Percentiles rank a stretch among this genome's conserved stretches.
Conservation (phyloP, 2,113 vertebrate species). For the Tautogolabrus adspersus region DNA sequence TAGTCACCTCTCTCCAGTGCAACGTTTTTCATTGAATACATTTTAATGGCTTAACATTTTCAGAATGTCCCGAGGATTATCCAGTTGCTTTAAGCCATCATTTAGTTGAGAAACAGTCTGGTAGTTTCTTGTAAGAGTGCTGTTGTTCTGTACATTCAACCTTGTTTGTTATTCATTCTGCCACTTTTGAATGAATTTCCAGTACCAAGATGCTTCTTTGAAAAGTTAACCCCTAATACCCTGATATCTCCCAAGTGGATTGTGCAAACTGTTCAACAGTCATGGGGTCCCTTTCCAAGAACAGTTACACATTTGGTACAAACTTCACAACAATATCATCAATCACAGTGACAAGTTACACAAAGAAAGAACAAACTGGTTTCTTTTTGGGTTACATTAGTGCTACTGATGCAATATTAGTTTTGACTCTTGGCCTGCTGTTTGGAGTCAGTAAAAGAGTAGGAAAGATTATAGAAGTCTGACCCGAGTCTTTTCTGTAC, state of each 20-base stretch:
- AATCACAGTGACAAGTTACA: not conserved
- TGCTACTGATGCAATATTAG: not conserved
- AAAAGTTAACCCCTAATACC: constrained; percentile 8
- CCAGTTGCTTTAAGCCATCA: no score
- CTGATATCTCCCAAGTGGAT: constrained; percentile 20
- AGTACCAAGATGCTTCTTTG: not conserved
- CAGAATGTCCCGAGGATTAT: no score
- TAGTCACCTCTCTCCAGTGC: no score
- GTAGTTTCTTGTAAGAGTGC: not conserved
- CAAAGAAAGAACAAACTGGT: not conserved
- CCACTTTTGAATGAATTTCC: no score
- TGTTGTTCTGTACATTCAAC: constrained; percentile 20
- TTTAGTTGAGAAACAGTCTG: no score
- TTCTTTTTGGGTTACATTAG: not conserved
- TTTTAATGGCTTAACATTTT: no score
- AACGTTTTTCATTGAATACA: no score
- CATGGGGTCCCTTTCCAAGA: constrained; percentile 28
- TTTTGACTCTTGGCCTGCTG: constrained; percentile 4
- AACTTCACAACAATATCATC: constrained; percentile 1
- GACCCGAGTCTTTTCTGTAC: constrained; percentile 12
- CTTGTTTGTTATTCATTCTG: no score
- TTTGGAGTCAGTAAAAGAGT: not conserved
- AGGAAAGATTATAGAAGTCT: constrained; percentile 34
- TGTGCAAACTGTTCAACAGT: constrained; percentile 35
- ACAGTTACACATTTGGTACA: not conserved